Evolutionary conservation across 1,140 invertebrate species (phyloP).

Genomic region (Coboldia fuscipes): DNA sequence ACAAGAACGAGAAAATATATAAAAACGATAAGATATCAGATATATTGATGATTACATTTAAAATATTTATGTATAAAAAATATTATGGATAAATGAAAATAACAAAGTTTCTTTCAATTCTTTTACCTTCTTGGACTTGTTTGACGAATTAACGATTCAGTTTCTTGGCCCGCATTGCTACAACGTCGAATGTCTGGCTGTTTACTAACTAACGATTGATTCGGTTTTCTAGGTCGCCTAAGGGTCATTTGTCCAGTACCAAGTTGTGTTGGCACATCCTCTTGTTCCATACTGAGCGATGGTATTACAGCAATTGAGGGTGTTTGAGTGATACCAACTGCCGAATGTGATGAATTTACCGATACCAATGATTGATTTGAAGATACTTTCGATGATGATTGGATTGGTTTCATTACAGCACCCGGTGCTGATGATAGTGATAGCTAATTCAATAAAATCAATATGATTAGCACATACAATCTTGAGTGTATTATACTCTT

Average conservation of each 20-base stretch:
- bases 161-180: background rate
- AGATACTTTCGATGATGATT: background rate
- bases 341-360: background rate
- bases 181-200: background rate
- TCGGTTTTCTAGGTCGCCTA: background rate
- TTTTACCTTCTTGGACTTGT: background rate
- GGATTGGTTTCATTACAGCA: background rate
- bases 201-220: background rate
- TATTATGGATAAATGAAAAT: too few species aligned
- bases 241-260: background rate
- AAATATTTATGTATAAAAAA: too few species aligned
- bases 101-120: too few species aligned
- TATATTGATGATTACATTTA: too few species aligned
- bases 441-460: conserved; percentile 1
- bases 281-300: conserved; percentile 1
- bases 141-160: conserved; percentile 5
- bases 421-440: background rate
- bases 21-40: too few species aligned
- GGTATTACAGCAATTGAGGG: conserved; percentile 5
- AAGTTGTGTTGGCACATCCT: background rate
- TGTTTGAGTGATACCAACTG: conserved; percentile 1
- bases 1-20: too few species aligned
- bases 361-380: background rate
- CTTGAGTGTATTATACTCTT: background rate
- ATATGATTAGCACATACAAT: background rate